Evolutionary conservation across 2,113 vertebrate genomes (phyloP).

Genomic region (Protobothrops mucrosquamatus): DNA sequence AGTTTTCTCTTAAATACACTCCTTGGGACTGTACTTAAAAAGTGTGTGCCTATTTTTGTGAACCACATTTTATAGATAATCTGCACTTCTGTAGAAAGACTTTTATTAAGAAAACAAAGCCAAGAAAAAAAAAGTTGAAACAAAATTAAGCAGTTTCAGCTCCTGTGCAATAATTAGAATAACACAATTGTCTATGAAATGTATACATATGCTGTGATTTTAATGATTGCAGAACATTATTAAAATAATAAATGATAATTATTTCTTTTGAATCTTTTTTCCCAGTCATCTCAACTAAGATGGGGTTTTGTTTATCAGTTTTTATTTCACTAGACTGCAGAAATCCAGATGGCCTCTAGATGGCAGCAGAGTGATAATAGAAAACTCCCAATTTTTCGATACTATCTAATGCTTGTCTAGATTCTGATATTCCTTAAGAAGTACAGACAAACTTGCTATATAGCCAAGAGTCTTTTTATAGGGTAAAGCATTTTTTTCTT

Average conservation of each 20-base stretch:
- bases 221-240: background rate
- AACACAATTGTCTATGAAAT: background rate
- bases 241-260: background rate
- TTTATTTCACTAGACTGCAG: background rate
- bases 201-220: background rate
- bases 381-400: background rate
- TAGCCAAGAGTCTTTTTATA: slow-evolving; percentile 10
- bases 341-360: background rate
- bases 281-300: background rate
- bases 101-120: background rate
- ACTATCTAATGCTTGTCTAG: background rate
- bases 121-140: background rate
- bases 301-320: background rate
- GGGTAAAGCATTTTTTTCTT: slow-evolving; percentile 9
- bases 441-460: fast-evolving
- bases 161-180: background rate
- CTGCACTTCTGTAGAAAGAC: background rate
- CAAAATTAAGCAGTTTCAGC: background rate
- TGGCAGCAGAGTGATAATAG: background rate
- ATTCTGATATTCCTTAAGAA: background rate
- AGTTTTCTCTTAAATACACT: background rate
- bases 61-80: background rate
- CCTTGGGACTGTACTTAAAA: background rate
- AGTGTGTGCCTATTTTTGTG: background rate
- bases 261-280: background rate